phyloP scores from a whole-genome alignment of 1,140 invertebrate genomes.

The Drosophila setifemur region DNA sequence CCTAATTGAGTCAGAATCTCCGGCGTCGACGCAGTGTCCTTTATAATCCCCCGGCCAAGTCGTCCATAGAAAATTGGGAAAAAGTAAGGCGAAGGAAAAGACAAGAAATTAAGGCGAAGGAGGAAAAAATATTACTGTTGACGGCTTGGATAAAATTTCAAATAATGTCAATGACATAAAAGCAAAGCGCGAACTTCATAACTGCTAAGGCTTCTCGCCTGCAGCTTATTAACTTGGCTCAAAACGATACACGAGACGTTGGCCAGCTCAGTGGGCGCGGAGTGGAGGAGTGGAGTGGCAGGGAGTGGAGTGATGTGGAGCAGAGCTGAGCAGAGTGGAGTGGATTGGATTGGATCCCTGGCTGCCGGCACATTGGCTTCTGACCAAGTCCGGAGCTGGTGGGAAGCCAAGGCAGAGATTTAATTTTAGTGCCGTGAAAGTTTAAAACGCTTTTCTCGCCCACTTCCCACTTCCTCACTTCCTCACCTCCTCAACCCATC shows the following conservation, averaged over 20 bases:
- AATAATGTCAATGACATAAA: constrained; percentile 69
- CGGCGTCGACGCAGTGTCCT: background rate
- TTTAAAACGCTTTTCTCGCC: constrained; percentile 63
- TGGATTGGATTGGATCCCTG: background rate
- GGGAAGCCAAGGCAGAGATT: constrained; percentile 52
- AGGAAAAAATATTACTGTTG: constrained; percentile 34
- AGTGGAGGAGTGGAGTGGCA: background rate
- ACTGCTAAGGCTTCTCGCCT: constrained; percentile 69
- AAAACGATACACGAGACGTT: constrained; percentile 67
- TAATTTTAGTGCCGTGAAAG: constrained; percentile 60
- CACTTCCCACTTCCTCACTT: constrained; percentile 1
- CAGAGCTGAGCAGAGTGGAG: too few relatives aligned
- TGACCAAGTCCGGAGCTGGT: background rate
- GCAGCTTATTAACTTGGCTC: constrained; percentile 72
- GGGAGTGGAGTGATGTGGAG: too few relatives aligned
- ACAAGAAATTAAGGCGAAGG: background rate
- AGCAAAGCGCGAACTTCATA: constrained; percentile 67
- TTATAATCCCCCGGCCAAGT: background rate
- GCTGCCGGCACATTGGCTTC: constrained; percentile 18
- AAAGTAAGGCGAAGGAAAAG: background rate
- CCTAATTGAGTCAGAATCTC: background rate
- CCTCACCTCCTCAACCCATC: too few relatives aligned
- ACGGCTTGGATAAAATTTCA: constrained; percentile 50
- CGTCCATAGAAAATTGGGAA: background rate
- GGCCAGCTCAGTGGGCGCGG: background rate